Evolutionary conservation across 2,113 vertebrate genomes (phyloP).

Genomic region (Hemichromis elongatus): DNA sequence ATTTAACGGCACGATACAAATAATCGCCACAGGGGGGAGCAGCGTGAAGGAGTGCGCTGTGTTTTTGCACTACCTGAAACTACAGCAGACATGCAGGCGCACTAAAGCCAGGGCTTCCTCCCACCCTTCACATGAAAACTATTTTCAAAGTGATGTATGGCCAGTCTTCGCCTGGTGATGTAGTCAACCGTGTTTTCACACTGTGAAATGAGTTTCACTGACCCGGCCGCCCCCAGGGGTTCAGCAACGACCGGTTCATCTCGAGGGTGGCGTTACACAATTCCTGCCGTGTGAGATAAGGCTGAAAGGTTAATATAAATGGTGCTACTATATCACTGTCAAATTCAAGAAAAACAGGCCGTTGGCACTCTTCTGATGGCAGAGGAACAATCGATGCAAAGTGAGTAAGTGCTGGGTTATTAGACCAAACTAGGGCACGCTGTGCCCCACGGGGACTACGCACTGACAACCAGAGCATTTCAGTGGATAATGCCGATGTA

Average conservation of each 20-base stretch:
- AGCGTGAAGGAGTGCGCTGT: not conserved
- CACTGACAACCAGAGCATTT: constrained; percentile 10
- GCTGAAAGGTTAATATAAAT: constrained; percentile 13
- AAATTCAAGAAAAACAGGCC: constrained; percentile 9
- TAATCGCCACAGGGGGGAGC: not conserved
- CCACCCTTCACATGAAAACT: not conserved
- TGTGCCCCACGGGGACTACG: not conserved
- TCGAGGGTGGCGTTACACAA: not conserved
- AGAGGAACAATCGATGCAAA: constrained; percentile 36
- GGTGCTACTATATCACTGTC: constrained; percentile 20
- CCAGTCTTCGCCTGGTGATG: not conserved
- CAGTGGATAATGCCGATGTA: not conserved
- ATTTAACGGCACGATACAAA: not conserved
- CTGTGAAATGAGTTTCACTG: constrained; percentile 24
- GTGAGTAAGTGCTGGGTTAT: constrained; percentile 1
- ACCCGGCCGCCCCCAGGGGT: not conserved
- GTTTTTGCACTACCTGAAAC: not conserved
- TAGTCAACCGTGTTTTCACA: constrained; percentile 5
- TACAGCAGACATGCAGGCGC: not conserved
- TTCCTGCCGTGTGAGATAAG: constrained; percentile 12
- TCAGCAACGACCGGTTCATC: not conserved
- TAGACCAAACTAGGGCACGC: constrained; percentile 12
- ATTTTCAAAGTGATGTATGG: constrained; percentile 14
- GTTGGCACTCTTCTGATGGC: constrained; percentile 10
- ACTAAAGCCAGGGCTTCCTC: not conserved